Base-by-base conservation (phyloP, 2,797 vertebrate genomes). In the Xenops minutus region DNA sequence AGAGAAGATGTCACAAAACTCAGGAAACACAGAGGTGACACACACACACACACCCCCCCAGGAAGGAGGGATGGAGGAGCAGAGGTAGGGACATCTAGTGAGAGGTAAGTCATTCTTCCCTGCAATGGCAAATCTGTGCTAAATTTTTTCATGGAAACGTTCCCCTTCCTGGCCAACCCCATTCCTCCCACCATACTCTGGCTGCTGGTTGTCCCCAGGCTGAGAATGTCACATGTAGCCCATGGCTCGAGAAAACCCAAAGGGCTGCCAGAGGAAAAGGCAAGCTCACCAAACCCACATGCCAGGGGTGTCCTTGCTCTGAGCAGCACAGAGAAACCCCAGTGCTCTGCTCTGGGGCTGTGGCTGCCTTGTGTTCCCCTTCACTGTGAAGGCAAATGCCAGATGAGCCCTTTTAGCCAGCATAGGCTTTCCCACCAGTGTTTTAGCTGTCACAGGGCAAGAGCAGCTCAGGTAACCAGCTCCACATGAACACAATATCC, bases 301-400 rank as follows among this genome's bases (percentile, higher is more conserved):
- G 23, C 20, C 37, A 69, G 34, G 34, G 1, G 2, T 36, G 24
- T 7, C 3, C 0, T 29, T 54, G 56, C 12, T 11, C 20, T 41
- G 30, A 88, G 72, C 52, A 69, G 30, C 6, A 16, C 34, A 75
- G 54, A 85, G 52, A 85, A 51, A 34, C 2, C 7, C 22, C 48
- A 20, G n/a, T 39, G 63, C 26, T 83, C 12, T 39, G 63, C 26
- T 83, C 12, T 72, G 72, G 34, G 34, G 32, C 22, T 69, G 52
- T 12, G 41, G 14, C 32, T 71, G 56, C 30, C 17, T 23, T 11
- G 1, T 14, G 9, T 6, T 30, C 32, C 10, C 17, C 78, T 64
- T 74, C 19, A 46, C 2, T 27, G 14, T 1, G 7, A 9, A 26
- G 37, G 3, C 15, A 56, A n/a, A 20, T 10, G 10, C 24, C 52